Evolutionary conservation across 2,888 invertebrate species (phyloP).

Genomic region (Horisme vitalbata): DNA sequence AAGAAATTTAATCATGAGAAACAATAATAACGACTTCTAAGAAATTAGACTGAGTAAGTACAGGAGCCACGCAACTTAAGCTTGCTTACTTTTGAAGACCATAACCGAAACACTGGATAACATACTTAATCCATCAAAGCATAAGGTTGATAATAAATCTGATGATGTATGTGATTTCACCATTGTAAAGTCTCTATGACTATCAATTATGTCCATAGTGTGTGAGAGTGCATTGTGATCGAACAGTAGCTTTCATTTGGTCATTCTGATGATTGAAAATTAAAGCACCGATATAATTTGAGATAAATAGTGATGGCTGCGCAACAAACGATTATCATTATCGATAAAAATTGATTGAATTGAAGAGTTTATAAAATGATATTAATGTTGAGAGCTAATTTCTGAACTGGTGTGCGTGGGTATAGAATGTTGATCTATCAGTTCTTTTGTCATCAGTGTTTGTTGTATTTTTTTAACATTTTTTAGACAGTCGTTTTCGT

Average conservation of each 20-base stretch:
- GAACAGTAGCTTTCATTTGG: slow-evolving; percentile 78
- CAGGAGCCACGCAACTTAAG: slow-evolving; percentile 80
- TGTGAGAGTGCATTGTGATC: slow-evolving; percentile 77
- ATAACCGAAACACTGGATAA: slow-evolving; percentile 34
- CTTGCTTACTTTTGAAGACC: slow-evolving; percentile 70
- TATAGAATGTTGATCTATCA: neutral
- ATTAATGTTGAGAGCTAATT: slow-evolving; percentile 15
- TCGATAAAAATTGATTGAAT: slow-evolving; percentile 27
- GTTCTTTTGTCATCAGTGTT: neutral
- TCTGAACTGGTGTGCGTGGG: slow-evolving; percentile 25
- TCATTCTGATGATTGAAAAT: slow-evolving; percentile 76
- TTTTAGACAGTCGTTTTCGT: no score
- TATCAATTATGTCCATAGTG: slow-evolving; percentile 79
- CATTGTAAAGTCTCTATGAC: slow-evolving; percentile 79
- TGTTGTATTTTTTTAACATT: no score
- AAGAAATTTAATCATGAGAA: slow-evolving; percentile 83
- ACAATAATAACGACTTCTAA: slow-evolving; percentile 80
- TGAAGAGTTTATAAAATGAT: slow-evolving; percentile 11
- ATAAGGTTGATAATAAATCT: slow-evolving; percentile 46
- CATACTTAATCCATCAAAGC: slow-evolving; percentile 34
- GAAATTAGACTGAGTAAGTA: slow-evolving; percentile 80
- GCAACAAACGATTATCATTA: slow-evolving; percentile 16
- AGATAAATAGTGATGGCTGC: slow-evolving; percentile 63
- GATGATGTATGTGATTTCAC: slow-evolving; percentile 61
- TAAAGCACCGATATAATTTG: slow-evolving; percentile 81